Base-by-base conservation (phyloP, 35 echinoderm and acorn worm species). In the Holothuria glaberrima region DNA sequence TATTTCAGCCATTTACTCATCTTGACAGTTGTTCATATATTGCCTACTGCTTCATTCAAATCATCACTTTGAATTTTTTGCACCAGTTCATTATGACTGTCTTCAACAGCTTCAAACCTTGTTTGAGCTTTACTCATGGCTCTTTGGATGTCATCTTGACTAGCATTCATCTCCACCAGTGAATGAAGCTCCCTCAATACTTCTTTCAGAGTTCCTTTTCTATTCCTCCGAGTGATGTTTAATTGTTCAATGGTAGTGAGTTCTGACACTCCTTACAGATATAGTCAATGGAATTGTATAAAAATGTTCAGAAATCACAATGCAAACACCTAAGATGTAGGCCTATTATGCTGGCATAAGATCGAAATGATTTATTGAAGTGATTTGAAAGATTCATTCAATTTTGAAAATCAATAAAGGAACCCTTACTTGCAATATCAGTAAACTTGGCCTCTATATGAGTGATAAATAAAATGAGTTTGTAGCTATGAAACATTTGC, bases 41-140 rank as follows among this genome's bases (percentile, higher is more conserved):
- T 82, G 5, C 28, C 57, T 82, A 3, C 78, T 82, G 38, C 52
- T 16, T 25, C 21, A 48, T 48, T 2, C 50, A 58, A 13, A 22
- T 82, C 78, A 25, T 58, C 78, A 52, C 52, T 48, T 48, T 48
- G 38, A 57, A 82, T 82, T 46, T 25, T 54, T 41, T 82, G 35
- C 20, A 82, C 78, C 29, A 54, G 78, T 69, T 69, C 14, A 69
- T 17, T 30, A 30, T 80, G 76, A 82, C 35, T 29, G 29, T 59
- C 52, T 34, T 84, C 25, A 28, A 61, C 58, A 60, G 81, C 48
- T 36, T 84, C 58, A 34, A 84, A 35, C 10, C 3, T 26, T 24
- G n/a, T 30, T 46, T 30, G 61, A 25, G 81, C 52, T 62, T 78
- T 78, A 69, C 6, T 33, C 25, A 69, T 69, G 31, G 31, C 66